phyloP scores from a whole-genome alignment of 2,888 invertebrate species.

The Plusia festucae region DNA sequence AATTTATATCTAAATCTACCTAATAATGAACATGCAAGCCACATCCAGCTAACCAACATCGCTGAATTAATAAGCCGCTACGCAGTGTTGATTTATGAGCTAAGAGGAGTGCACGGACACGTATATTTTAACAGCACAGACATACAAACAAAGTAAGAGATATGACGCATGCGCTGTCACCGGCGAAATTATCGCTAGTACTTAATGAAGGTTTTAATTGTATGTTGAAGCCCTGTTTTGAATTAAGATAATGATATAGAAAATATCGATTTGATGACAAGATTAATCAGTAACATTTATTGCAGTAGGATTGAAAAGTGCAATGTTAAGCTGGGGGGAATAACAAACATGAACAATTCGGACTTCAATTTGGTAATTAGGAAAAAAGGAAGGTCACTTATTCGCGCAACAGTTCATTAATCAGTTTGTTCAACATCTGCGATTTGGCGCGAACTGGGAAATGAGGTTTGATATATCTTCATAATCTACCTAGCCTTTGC shows the following conservation, averaged over 20 bases:
- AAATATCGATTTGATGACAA: neutral
- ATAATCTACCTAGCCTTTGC: no score
- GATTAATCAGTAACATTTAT: neutral
- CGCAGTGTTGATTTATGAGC: slow-evolving; percentile 85
- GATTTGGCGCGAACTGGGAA: no score
- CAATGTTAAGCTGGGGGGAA: no score
- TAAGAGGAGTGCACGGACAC: slow-evolving; percentile 76
- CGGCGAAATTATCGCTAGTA: slow-evolving; percentile 65
- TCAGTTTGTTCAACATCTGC: no score
- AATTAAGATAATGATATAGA: neutral
- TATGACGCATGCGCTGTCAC: slow-evolving; percentile 72
- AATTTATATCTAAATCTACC: neutral
- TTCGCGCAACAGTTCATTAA: no score
- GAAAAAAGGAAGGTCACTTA: no score
- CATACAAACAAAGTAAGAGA: slow-evolving; percentile 70
- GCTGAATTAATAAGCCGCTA: slow-evolving; percentile 87
- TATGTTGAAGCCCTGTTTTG: slow-evolving; percentile 15
- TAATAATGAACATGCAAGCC: slow-evolving; percentile 20
- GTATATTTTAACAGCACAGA: slow-evolving; percentile 82
- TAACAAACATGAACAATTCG: neutral
- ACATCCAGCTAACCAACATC: slow-evolving; percentile 63
- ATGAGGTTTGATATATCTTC: no score
- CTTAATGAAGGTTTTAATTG: slow-evolving; percentile 77
- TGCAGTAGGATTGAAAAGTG: no score
- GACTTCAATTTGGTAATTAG: no score